Base-by-base conservation (phyloP, 2,113 vertebrate species). In the Laterallus jamaicensis region DNA sequence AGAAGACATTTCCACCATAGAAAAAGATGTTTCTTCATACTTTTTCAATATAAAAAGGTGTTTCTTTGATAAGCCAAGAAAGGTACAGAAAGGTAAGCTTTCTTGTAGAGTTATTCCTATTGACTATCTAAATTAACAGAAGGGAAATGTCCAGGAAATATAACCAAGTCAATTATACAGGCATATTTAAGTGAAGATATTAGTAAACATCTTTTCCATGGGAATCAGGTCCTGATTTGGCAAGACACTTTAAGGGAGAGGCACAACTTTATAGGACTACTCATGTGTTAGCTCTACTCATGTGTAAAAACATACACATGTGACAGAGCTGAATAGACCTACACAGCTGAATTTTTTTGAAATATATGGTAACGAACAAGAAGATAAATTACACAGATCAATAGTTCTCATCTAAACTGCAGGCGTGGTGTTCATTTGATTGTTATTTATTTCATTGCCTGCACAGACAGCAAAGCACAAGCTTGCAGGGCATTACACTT, bases 31-130 rank as follows among this genome's bases (percentile, higher is more conserved):
- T 68, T 67, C 17, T 76, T 83, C 25, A 44, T 5, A 6, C 2
- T 7, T 24, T 22, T 25, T 69, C 0, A 1, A 12, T 25, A 13
- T 24, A 49, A 60, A 62, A 70, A 18, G 0, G 0, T 25, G 2
- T 56, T 92, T 28, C 25, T 76, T 85, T 49, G 55, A 19, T 29
- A 31, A 69, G 15, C 15, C 17, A 64, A 73, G 3, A 4, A 55
- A 76, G 12, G 12, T 47, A 12, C 22, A 32, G 31, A 86, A 77
- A 92, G 4, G 3, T 2, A 50, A 39, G 3, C 50, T 59, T 81
- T 69, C 50, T 49, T 6, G 1, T 69, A 37, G 15, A 17, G 6
- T 29, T 58, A 25, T 21, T 81, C 28, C 15, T 82, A 49, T 24
- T 22, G 6, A 37, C 84, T 70, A 78, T 35, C 18, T 54, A 68